Evolutionary conservation across 1,140 invertebrate genomes (phyloP).

Genomic region (Ceratosolen solmsi): DNA sequence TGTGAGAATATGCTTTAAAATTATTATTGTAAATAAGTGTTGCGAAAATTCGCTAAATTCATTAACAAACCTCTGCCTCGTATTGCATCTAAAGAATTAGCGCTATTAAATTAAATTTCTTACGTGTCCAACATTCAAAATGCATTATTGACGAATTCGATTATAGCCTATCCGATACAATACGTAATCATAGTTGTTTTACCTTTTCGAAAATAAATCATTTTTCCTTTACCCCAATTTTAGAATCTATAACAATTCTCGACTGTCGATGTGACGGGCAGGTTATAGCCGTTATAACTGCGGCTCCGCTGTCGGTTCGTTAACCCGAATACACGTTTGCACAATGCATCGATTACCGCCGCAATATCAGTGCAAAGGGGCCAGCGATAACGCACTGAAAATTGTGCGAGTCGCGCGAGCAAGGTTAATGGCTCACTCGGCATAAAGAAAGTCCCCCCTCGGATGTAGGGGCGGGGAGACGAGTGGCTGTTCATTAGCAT

Average conservation of each 20-base stretch:
- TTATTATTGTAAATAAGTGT: background rate
- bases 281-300: background rate
- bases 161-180: background rate
- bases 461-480: too few relatives aligned
- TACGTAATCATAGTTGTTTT: too few relatives aligned
- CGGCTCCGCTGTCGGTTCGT: background rate
- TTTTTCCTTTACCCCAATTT: too few relatives aligned
- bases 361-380: background rate
- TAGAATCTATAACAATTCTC: too few relatives aligned
- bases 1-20: background rate
- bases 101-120: background rate
- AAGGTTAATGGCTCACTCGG: constrained; percentile 3
- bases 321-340: background rate
- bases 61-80: background rate
- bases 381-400: background rate
- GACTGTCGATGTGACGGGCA: too few relatives aligned
- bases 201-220: too few relatives aligned
- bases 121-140: background rate
- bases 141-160: background rate
- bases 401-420: background rate
- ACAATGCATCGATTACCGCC: background rate
- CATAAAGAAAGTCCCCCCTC: background rate
- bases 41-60: background rate
- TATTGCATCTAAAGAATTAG: background rate
- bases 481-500: too few relatives aligned